Percentiles rank a stretch among this genome's conserved stretches.
Conservation (phyloP, 2,797 vertebrate species). For the Okamejei kenojei region DNA sequence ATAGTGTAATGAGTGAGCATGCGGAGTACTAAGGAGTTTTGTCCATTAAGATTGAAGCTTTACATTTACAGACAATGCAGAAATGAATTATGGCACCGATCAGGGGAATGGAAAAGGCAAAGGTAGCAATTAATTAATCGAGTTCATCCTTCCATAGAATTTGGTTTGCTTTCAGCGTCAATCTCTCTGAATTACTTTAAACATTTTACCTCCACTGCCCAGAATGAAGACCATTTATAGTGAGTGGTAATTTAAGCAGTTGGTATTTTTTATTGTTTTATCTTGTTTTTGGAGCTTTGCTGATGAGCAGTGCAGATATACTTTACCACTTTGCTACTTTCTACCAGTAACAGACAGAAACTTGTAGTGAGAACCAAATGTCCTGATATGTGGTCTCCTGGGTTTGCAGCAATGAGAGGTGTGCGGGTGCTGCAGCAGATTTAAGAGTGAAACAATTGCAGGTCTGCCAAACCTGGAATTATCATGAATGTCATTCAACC, state of each 20-base stretch:
- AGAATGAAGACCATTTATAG: neutral
- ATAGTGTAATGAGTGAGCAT: neutral
- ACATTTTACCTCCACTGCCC: neutral
- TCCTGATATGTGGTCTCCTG: neutral
- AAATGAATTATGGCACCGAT: neutral
- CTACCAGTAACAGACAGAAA: neutral
- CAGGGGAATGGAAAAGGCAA: neutral
- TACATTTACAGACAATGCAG: neutral
- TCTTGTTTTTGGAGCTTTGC: neutral
- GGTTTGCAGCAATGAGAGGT: too few species aligned
- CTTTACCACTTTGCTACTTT: neutral
- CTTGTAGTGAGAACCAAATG: neutral
- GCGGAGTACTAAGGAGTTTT: neutral
- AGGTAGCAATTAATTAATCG: neutral
- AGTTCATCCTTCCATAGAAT: neutral
- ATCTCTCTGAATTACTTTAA: neutral
- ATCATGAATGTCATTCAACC: too few species aligned
- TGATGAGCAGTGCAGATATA: neutral
- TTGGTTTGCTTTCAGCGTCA: neutral
- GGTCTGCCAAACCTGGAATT: too few species aligned
- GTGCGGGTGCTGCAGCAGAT: too few species aligned
- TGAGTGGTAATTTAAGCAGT: neutral
- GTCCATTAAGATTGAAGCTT: neutral
- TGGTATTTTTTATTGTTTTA: neutral
- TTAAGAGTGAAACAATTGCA: too few species aligned